Percentiles rank a stretch among this genome's conserved stretches.
Conservation (phyloP, 2,797 vertebrate species). For the Amblyraja radiata region DNA sequence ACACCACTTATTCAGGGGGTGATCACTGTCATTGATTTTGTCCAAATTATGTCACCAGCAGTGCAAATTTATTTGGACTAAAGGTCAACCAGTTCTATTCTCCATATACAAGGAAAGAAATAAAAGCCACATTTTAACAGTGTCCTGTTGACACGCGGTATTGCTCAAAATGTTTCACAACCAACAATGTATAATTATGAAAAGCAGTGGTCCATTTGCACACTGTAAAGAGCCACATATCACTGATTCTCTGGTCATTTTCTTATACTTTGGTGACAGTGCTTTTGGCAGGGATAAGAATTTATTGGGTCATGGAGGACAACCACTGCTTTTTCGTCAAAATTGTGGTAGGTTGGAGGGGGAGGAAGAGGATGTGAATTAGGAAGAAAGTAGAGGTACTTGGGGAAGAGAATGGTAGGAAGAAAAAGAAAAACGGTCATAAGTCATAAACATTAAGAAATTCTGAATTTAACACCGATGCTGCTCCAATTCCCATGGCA, state of each 20-base stretch:
- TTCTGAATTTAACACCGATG: background rate
- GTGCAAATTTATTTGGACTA: background rate
- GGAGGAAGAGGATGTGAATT: no score
- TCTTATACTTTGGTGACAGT: no score
- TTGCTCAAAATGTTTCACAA: background rate
- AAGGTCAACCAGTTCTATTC: background rate
- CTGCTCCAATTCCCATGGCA: background rate
- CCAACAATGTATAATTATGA: background rate
- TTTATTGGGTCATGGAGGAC: no score
- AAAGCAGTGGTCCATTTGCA: background rate
- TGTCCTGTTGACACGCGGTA: background rate
- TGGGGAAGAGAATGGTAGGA: no score
- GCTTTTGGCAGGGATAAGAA: no score
- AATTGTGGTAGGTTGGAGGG: no score
- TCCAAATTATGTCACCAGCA: background rate
- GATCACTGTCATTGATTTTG: background rate
- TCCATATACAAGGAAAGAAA: background rate
- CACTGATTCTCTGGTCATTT: no score
- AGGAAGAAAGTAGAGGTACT: no score
- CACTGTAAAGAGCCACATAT: background rate
- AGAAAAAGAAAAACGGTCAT: no score
- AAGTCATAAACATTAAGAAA: background rate
- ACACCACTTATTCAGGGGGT: background rate
- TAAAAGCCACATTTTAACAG: background rate
- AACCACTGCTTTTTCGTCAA: no score